Conservation (phyloP, 1,140 invertebrate genomes). For the Drosophila arizonae region DNA sequence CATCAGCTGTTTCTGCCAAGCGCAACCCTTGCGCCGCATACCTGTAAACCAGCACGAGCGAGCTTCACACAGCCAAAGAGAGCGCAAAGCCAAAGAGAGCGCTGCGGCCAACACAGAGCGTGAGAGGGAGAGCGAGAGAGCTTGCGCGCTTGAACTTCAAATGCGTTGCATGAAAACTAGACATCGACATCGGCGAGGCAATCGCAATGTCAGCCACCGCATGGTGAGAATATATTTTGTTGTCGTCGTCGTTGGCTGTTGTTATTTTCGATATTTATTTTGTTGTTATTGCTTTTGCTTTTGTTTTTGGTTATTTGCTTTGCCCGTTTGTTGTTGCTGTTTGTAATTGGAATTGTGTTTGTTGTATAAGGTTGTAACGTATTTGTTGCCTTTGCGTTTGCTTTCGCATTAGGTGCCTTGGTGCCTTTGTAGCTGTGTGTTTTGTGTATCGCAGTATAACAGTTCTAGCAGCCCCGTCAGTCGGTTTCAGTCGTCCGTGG, state of each 20-base stretch:
- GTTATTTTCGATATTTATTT: conserved; percentile 11
- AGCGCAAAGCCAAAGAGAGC: conserved; percentile 39
- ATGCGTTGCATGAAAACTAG: conserved; percentile 59
- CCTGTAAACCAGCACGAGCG: conserved; percentile 27
- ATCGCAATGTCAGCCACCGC: conserved; percentile 51
- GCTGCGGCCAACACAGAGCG: conserved; percentile 17
- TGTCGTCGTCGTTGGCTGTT: conserved; percentile 8
- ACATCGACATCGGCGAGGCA: conserved; percentile 17
- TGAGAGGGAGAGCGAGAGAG: conserved; percentile 38
- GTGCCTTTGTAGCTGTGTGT: conserved; percentile 40
- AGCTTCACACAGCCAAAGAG: conserved; percentile 31
- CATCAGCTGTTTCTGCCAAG: conserved; percentile 63
- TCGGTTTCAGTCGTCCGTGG: conserved; percentile 51
- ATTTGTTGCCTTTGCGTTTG: conserved; percentile 43
- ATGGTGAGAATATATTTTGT: conserved; percentile 31
- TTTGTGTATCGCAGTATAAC: conserved; percentile 73
- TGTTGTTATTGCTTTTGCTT: neutral
- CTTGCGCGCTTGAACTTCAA: conserved; percentile 79
- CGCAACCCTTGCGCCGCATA: conserved; percentile 48
- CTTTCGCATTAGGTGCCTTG: conserved; percentile 37
- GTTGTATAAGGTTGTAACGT: conserved; percentile 42
- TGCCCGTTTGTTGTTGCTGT: conserved; percentile 44
- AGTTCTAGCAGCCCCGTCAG: conserved; percentile 51
- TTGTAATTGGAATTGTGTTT: conserved; percentile 42
- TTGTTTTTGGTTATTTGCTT: conserved; percentile 32